Conservation (phyloP, 2,888 invertebrate genomes). For the Dorcus parallelipipedus region DNA sequence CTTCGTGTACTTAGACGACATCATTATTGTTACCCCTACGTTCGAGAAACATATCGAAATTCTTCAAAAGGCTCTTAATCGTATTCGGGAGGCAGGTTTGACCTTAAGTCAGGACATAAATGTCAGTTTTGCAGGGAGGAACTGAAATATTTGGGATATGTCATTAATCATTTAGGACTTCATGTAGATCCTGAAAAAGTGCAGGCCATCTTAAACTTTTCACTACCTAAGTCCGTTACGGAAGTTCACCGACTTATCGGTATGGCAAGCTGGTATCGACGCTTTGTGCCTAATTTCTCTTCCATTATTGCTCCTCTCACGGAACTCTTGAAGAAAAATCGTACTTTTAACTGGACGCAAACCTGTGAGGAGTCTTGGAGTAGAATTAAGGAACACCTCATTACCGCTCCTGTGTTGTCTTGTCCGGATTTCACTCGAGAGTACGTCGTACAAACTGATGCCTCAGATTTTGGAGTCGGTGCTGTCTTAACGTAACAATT, state of each 20-base stretch:
- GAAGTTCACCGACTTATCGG: conserved; percentile 32
- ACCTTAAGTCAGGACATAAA: conserved; percentile 25
- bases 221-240: conserved; percentile 23
- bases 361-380: conserved; percentile 18
- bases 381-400: conserved; percentile 8
- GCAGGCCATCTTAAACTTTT: conserved; percentile 22
- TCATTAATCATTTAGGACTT: conserved; percentile 26
- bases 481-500: conserved; percentile 19
- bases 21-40: conserved; percentile 1
- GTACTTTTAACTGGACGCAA: conserved; percentile 20
- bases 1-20: conserved; percentile 11
- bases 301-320: conserved; percentile 13
- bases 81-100: not conserved
- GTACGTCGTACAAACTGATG: conserved; percentile 12
- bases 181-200: conserved; percentile 25
- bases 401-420: conserved; percentile 10
- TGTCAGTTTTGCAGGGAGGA: conserved; percentile 21
- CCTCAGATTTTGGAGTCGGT: conserved; percentile 5
- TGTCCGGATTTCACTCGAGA: conserved; percentile 13
- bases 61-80: not conserved
- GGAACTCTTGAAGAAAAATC: conserved; percentile 14
- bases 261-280: conserved; percentile 33
- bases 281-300: conserved; percentile 22
- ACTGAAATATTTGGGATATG: conserved; percentile 33
- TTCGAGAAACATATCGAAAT: conserved; percentile 1